phyloP scores from a whole-genome alignment of 2,797 vertebrate genomes.

The Echiichthys vipera region DNA sequence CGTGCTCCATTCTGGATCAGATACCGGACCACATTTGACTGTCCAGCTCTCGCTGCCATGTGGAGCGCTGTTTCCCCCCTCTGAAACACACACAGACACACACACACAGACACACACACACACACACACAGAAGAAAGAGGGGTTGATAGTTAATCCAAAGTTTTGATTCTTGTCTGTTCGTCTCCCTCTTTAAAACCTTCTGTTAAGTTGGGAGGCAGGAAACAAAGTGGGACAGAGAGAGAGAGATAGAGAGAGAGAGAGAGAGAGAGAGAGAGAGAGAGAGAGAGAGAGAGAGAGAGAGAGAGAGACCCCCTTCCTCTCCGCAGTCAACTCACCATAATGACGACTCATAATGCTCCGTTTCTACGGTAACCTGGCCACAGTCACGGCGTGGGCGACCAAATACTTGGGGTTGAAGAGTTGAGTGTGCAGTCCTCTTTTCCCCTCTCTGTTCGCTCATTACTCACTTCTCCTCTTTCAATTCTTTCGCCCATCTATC shows the following conservation, averaged over 20 bases:
- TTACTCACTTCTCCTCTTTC: background rate
- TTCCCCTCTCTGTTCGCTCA: slow-evolving; percentile 15
- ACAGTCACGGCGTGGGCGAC: slow-evolving; percentile 76
- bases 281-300: slow-evolving; percentile 13
- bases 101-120: slow-evolving; percentile 23
- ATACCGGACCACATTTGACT: slow-evolving; percentile 93
- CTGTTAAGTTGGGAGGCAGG: background rate
- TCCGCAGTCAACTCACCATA: slow-evolving; percentile 66
- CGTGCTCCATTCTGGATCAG: slow-evolving; percentile 94
- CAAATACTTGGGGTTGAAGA: slow-evolving; percentile 63
- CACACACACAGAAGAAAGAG: too few species aligned
- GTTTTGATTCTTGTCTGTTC: background rate
- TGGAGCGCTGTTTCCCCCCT: slow-evolving; percentile 97
- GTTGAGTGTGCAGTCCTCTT: slow-evolving; percentile 38
- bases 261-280: slow-evolving; percentile 3
- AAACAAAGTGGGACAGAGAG: background rate
- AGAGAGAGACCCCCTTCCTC: slow-evolving; percentile 45
- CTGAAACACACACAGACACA: slow-evolving; percentile 78
- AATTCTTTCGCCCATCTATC: background rate
- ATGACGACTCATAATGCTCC: slow-evolving; percentile 68
- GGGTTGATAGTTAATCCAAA: too few species aligned
- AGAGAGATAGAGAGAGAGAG: slow-evolving; percentile 27
- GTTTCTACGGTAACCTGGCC: slow-evolving; percentile 79
- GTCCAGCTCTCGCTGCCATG: slow-evolving; percentile 97
- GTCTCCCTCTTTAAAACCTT: slow-evolving; percentile 18